phyloP scores from a whole-genome alignment of 1,140 invertebrate species.

The Euwallacea fornicatus region DNA sequence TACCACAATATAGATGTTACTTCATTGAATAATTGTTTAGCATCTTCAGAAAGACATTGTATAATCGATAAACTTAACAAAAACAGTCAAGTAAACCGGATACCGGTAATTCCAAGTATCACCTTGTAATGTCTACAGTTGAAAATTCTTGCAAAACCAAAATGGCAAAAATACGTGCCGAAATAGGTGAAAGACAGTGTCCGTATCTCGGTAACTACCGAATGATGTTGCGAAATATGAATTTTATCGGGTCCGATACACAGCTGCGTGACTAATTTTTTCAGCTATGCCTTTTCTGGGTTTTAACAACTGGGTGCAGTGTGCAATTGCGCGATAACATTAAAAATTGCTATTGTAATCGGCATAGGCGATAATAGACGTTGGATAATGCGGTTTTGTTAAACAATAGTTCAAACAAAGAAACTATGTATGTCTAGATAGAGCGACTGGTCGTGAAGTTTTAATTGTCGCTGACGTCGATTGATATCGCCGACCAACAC shows the following conservation, averaged over 20 bases:
- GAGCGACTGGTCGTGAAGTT: neutral
- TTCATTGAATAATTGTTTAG: too few relatives aligned
- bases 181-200: conserved; percentile 4
- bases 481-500: neutral
- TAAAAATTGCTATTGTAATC: conserved; percentile 20
- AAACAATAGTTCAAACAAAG: conserved; percentile 8
- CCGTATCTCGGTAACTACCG: neutral
- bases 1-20: too few relatives aligned
- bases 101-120: too few relatives aligned
- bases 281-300: conserved; percentile 9
- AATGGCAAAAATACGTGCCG: conserved; percentile 8
- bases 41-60: too few relatives aligned
- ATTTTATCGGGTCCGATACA: conserved; percentile 2
- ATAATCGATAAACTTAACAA: too few relatives aligned
- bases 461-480: neutral
- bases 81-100: too few relatives aligned
- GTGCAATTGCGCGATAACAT: conserved; percentile 20
- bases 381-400: conserved; percentile 11
- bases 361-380: conserved; percentile 9
- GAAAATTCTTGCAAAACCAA: conserved; percentile 1
- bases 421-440: neutral
- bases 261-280: conserved; percentile 22
- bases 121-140: too few relatives aligned
- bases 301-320: conserved; percentile 17
- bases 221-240: conserved; percentile 10